Evolutionary conservation across 2,888 invertebrate genomes (phyloP).

Genomic region (Drosophila histrio): DNA sequence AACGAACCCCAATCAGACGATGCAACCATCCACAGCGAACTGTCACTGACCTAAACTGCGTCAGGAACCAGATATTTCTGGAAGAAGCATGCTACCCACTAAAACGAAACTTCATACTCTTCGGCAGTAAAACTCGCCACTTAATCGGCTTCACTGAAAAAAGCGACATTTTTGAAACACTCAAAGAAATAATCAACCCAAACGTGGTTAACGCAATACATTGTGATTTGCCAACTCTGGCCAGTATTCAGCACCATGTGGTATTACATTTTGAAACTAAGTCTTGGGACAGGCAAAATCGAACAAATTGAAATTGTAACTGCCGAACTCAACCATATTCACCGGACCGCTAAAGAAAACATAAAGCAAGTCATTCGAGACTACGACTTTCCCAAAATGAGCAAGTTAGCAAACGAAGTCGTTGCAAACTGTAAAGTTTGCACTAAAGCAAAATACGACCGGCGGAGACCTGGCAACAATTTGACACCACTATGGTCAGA

Average conservation of each 20-base stretch:
- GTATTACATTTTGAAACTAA: too few species aligned
- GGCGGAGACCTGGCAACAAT: not conserved
- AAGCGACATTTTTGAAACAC: not conserved
- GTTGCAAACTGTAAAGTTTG: too few species aligned
- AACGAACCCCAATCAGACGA: too few species aligned
- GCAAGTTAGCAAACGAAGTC: not conserved
- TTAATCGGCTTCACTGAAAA: not conserved
- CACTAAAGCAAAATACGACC: not conserved
- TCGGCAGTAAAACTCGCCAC: not conserved
- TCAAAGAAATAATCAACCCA: not conserved
- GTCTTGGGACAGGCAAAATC: too few species aligned
- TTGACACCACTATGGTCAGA: not conserved
- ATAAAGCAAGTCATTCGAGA: not conserved
- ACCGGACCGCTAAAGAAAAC: not conserved
- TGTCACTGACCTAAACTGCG: too few species aligned
- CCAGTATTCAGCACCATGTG: too few species aligned
- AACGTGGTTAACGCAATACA: too few species aligned
- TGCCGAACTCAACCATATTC: not conserved
- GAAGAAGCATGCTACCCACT: too few species aligned
- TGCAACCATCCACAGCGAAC: too few species aligned
- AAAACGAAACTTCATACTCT: not conserved
- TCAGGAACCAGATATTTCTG: too few species aligned
- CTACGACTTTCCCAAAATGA: not conserved
- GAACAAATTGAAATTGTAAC: not conserved
- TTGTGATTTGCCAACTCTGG: too few species aligned